Percentiles rank a stretch among this genome's conserved stretches.
Conservation (phyloP, 2,113 vertebrate species). For the Melozone crissalis region DNA sequence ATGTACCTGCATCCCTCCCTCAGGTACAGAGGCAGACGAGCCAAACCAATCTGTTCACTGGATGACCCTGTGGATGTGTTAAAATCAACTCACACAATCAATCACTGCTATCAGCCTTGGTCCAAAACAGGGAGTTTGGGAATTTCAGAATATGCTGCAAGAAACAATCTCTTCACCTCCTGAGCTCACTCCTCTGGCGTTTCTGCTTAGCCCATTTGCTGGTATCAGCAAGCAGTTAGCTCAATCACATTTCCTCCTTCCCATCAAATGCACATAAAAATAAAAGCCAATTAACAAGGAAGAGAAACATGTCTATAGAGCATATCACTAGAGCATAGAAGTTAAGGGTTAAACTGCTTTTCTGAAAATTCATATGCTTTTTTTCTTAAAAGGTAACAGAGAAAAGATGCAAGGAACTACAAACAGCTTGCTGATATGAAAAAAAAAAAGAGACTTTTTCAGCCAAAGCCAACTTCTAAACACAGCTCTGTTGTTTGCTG, state of each 20-base stretch:
- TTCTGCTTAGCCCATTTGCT: neutral
- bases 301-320: neutral
- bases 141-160: neutral
- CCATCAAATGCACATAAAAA: neutral
- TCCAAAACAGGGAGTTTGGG: neutral
- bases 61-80: neutral
- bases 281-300: neutral
- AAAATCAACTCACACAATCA: constrained; percentile 8
- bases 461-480: constrained; percentile 58
- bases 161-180: neutral
- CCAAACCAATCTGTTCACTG: neutral
- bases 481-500: constrained; percentile 54
- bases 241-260: neutral
- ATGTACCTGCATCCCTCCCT: neutral
- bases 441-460: constrained; percentile 2
- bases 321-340: neutral
- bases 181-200: neutral
- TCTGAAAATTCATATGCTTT: neutral
- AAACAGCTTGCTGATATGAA: constrained; percentile 15
- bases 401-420: constrained; percentile 27
- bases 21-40: neutral
- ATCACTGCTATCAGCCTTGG: constrained; percentile 18
- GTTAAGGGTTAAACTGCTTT: constrained; percentile 45
- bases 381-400: constrained; percentile 19
- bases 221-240: neutral